A percentile compares a stretch with the other conserved stretches of the same genome.
phyloP scores from a whole-genome alignment of 1,140 invertebrate species.

The Andricus grossulariae region DNA sequence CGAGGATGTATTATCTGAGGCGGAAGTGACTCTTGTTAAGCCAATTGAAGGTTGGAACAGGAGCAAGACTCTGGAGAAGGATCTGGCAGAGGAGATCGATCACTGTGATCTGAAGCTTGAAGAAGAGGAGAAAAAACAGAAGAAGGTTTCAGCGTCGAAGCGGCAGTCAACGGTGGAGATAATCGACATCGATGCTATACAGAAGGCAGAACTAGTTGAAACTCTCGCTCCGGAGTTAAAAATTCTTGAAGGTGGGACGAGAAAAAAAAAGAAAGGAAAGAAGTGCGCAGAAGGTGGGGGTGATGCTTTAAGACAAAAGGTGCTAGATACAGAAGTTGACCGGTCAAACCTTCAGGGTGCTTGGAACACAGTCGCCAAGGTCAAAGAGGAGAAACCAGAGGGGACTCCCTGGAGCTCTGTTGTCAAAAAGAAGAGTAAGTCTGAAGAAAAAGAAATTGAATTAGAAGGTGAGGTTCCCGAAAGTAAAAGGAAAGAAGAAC shows the following conservation, averaged over 20 bases:
- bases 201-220: slow-evolving; percentile 52
- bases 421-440: slow-evolving; percentile 45
- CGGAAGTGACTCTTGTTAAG: slow-evolving; percentile 38
- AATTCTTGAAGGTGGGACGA: slow-evolving; percentile 10
- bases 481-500: background rate
- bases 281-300: slow-evolving; percentile 1
- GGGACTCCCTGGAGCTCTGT: slow-evolving; percentile 59
- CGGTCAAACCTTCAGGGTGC: slow-evolving; percentile 41
- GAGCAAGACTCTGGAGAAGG: slow-evolving; percentile 40
- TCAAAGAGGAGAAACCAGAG: slow-evolving; percentile 17
- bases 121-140: slow-evolving; percentile 40
- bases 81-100: slow-evolving; percentile 46
- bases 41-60: slow-evolving; percentile 41
- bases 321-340: slow-evolving; percentile 43
- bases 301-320: slow-evolving; percentile 60
- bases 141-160: slow-evolving; percentile 41
- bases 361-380: slow-evolving; percentile 33
- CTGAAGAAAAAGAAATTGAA: slow-evolving; percentile 44
- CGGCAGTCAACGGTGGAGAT: slow-evolving; percentile 61
- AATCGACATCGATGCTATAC: slow-evolving; percentile 69
- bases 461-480: background rate
- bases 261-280: background rate
- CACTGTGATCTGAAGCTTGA: slow-evolving; percentile 29
- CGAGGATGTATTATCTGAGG: slow-evolving; percentile 7
- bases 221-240: background rate